These are phyloP conservation scores for Ictalurus furcatus DNA, from an alignment of 2,113 vertebrate species.

Conservation along the genomic window DNA sequence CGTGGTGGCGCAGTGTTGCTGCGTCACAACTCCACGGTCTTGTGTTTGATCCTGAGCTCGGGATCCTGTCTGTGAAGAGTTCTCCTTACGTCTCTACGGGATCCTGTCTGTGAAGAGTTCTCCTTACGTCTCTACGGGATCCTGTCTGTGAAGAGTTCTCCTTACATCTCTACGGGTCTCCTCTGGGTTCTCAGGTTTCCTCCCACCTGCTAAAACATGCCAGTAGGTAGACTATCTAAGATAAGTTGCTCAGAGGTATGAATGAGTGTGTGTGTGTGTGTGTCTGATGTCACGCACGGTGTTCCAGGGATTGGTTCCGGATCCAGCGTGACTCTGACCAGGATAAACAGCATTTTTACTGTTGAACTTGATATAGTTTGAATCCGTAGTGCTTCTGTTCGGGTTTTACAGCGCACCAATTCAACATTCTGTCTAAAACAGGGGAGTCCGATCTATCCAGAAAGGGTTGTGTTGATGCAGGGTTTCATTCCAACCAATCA, in stretches of 20 bases:
- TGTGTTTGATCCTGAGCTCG: neutral
- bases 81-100: neutral
- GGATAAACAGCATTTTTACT: neutral
- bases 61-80: neutral
- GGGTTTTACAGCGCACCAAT: neutral
- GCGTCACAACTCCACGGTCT: neutral
- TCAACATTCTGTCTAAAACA: neutral
- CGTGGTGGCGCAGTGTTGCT: neutral
- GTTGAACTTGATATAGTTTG: neutral
- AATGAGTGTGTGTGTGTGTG: neutral
- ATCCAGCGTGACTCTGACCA: neutral
- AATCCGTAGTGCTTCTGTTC: neutral
- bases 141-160: neutral
- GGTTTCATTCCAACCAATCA: too few species aligned
- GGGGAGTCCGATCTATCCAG: too few species aligned
- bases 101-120: neutral
- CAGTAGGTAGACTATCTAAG: neutral
- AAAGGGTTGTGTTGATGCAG: too few species aligned
- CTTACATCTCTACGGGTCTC: neutral
- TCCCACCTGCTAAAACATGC: neutral
- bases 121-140: neutral
- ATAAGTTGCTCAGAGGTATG: neutral
- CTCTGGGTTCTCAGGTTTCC: neutral
- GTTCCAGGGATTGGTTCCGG: neutral
- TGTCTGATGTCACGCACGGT: neutral